phyloP scores from a whole-genome alignment of 2,797 vertebrate genomes.

The Sarcoramphus papa region DNA sequence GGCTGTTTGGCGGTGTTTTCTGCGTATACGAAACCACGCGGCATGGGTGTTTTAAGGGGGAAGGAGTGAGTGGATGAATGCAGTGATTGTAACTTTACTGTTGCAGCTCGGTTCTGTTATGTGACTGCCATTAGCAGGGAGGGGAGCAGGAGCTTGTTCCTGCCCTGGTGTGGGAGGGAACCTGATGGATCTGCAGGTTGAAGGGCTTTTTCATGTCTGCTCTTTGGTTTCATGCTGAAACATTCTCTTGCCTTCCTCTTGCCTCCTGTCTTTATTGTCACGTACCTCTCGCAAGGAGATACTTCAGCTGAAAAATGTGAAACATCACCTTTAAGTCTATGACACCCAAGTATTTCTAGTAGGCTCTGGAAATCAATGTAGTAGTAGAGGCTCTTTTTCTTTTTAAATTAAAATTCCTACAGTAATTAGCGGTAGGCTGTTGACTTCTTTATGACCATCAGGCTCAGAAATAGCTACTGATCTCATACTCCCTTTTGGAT shows the following conservation, averaged over 20 bases:
- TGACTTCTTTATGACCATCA: not conserved
- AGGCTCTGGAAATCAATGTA: not conserved
- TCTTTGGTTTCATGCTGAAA: not conserved
- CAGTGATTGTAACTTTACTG: not conserved
- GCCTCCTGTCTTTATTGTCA: not conserved
- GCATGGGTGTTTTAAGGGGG: not conserved
- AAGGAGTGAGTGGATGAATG: not conserved
- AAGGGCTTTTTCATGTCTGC: not conserved
- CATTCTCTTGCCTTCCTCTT: not conserved
- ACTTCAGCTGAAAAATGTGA: not conserved
- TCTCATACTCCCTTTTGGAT: not conserved
- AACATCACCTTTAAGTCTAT: not conserved
- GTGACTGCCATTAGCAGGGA: not conserved
- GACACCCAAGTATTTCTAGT: not conserved
- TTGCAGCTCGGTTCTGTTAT: not conserved
- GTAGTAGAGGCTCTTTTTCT: not conserved
- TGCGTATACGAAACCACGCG: fast-evolving
- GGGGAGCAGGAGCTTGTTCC: not conserved
- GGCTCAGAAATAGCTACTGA: not conserved
- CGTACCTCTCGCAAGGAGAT: not conserved
- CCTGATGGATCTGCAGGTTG: not conserved
- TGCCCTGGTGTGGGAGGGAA: not conserved
- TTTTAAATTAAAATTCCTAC: not conserved
- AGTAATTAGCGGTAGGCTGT: not conserved
- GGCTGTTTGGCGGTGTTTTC: not conserved